These are phyloP conservation scores for Epinephelus malabaricus DNA, from an alignment of 2,797 vertebrate species.

Conservation along the genomic window DNA sequence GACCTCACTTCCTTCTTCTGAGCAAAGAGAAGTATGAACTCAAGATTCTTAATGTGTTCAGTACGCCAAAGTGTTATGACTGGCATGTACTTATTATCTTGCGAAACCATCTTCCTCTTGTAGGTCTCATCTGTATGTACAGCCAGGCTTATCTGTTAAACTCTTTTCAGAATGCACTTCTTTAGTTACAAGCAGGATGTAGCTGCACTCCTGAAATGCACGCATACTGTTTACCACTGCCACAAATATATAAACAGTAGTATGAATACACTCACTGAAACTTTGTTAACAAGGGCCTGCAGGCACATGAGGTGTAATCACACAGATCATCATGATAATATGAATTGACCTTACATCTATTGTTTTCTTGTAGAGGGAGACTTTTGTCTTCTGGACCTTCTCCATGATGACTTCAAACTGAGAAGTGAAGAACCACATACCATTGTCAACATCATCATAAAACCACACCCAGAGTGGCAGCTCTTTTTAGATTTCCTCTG, in stretches of 20 bases:
- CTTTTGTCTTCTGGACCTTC: slow-evolving; percentile 93
- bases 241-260: not conserved
- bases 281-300: not conserved
- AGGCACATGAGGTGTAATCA: not conserved
- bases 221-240: not conserved
- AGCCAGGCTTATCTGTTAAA: not conserved
- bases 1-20: slow-evolving; percentile 55
- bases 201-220: not conserved
- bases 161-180: not conserved
- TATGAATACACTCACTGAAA: not conserved
- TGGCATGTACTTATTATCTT: not conserved
- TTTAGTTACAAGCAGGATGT: slow-evolving; percentile 4
- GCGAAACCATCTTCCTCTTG: slow-evolving; percentile 12
- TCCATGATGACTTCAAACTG: slow-evolving; percentile 94
- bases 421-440: slow-evolving; percentile 24
- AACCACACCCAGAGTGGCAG: not conserved
- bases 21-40: not conserved
- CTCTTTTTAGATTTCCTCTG: slow-evolving; percentile 26
- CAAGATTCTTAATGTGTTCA: not conserved
- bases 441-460: not conserved
- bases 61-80: not conserved
- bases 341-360: slow-evolving; percentile 88
- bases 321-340: not conserved
- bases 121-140: not conserved
- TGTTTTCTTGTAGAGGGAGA: slow-evolving; percentile 93